Percentiles rank a stretch among this genome's conserved stretches.
These are phyloP conservation scores for Cephus pygmeus DNA, from an alignment of 2,888 invertebrate genomes.

Conservation along the genomic window DNA sequence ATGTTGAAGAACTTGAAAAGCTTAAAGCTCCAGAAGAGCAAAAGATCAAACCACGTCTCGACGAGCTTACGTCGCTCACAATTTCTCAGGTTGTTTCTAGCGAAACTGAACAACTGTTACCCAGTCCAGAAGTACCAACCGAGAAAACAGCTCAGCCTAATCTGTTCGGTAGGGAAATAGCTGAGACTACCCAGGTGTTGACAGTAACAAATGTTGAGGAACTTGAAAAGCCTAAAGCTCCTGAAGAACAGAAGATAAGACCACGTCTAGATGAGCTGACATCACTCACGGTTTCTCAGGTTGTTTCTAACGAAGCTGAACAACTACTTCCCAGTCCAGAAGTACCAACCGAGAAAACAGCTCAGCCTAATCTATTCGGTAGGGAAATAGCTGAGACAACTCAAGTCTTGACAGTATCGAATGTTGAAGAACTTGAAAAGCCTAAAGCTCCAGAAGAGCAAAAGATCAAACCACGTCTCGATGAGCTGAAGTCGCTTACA, in stretches of 20 bases:
- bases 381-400: constrained; percentile 63
- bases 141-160: constrained; percentile 59
- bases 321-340: constrained; percentile 25
- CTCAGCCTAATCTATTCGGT: constrained; percentile 47
- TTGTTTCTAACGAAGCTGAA: constrained; percentile 44
- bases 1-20: constrained; percentile 43
- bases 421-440: constrained; percentile 48
- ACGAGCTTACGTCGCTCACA: constrained; percentile 45
- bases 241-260: constrained; percentile 28
- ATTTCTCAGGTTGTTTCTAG: constrained; percentile 41
- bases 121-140: constrained; percentile 42
- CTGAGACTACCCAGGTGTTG: constrained; percentile 46
- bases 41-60: constrained; percentile 44
- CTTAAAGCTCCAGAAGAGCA: constrained; percentile 36
- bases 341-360: constrained; percentile 39
- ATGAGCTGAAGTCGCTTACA: constrained; percentile 45
- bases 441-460: constrained; percentile 44
- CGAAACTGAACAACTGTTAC: constrained; percentile 42
- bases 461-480: constrained; percentile 48
- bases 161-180: constrained; percentile 59
- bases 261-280: constrained; percentile 36
- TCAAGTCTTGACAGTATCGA: constrained; percentile 53
- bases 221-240: constrained; percentile 21
- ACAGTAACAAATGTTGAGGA: constrained; percentile 38
- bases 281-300: constrained; percentile 45